These are phyloP conservation scores for Galeopterus variegatus DNA, from an alignment of 2,113 vertebrate genomes.

Conservation along the genomic window DNA sequence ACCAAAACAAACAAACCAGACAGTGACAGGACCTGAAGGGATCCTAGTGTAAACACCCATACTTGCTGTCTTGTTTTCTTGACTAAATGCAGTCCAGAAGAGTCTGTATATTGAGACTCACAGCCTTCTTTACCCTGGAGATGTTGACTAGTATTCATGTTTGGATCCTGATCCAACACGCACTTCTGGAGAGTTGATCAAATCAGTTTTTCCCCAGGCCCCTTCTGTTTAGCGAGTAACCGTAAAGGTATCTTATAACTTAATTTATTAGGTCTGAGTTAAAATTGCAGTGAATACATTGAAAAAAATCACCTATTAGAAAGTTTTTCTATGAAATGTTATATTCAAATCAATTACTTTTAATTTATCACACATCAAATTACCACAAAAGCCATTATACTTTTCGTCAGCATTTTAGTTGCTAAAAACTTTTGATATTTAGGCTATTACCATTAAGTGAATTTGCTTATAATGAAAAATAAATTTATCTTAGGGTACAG, in stretches of 20 bases:
- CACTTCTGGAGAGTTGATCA: not conserved
- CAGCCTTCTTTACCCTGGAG: not conserved
- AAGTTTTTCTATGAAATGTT: not conserved
- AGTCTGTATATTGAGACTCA: not conserved
- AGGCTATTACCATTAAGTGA: not conserved
- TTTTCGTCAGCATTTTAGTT: constrained; percentile 27
- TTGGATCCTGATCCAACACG: not conserved
- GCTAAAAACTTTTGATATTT: constrained; percentile 10
- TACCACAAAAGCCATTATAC: not conserved
- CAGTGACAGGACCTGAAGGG: not conserved
- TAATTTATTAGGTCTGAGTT: constrained; percentile 13
- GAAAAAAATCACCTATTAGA: not conserved
- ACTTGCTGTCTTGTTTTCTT: not conserved
- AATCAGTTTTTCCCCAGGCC: accelerated
- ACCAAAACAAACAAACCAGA: not conserved
- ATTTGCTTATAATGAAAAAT: not conserved
- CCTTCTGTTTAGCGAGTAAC: not conserved
- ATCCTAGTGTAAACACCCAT: not conserved
- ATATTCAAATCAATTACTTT: constrained; percentile 42
- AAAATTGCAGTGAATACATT: not conserved
- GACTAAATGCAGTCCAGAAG: not conserved
- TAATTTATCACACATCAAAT: not conserved
- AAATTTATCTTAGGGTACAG: not conserved
- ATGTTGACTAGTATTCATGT: not conserved
- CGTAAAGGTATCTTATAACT: not conserved